Conservation (phyloP, 2,113 vertebrate genomes). For the Suncus etruscus region DNA sequence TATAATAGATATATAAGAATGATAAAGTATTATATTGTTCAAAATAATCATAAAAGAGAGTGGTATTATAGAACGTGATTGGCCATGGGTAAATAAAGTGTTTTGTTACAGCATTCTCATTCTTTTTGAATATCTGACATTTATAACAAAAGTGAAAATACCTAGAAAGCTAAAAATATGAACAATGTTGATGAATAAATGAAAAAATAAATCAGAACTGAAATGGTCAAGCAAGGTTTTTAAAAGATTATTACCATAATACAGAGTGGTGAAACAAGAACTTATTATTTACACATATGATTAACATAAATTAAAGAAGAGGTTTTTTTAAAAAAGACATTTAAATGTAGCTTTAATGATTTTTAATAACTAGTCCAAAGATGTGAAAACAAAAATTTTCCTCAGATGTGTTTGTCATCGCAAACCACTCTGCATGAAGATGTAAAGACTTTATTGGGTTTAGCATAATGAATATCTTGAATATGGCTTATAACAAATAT, state of each 20-base stretch:
- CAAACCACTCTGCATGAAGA: background rate
- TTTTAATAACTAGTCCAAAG: background rate
- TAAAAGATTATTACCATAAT: background rate
- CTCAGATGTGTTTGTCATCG: background rate
- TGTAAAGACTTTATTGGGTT: background rate
- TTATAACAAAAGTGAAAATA: background rate
- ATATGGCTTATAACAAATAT: too few relatives aligned
- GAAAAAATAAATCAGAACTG: background rate
- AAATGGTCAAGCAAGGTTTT: background rate
- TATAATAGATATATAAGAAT: background rate
- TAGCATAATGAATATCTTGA: background rate
- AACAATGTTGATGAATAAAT: background rate
- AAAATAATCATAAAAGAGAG: conserved; percentile 13
- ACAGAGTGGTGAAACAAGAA: background rate
- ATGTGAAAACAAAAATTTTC: background rate
- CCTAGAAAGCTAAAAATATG: background rate
- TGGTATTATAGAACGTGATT: background rate
- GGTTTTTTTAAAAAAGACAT: background rate
- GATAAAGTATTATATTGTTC: background rate
- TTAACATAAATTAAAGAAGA: background rate
- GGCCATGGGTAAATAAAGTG: background rate
- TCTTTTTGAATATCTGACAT: background rate
- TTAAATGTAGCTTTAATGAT: background rate
- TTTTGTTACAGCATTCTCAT: background rate
- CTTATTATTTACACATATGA: background rate